Evolutionary conservation across 2,888 invertebrate genomes (phyloP).

Genomic region (Cryptus viduatorius): DNA sequence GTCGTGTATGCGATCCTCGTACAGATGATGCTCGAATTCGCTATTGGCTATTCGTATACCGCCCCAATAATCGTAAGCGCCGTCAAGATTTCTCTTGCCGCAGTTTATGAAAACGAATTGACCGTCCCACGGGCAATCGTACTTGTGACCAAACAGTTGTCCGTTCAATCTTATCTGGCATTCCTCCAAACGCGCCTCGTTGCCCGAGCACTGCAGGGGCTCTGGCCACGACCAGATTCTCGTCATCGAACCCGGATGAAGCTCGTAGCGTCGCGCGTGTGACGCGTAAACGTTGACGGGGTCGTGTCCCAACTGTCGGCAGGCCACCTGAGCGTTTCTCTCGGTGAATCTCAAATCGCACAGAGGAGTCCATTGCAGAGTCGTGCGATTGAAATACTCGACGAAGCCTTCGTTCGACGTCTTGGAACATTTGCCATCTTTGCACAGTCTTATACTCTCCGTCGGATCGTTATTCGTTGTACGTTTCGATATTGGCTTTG

Average conservation of each 20-base stretch:
- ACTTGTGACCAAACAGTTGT: slow-evolving; percentile 93
- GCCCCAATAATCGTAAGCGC: slow-evolving; percentile 95
- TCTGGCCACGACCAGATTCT: slow-evolving; percentile 98
- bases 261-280: slow-evolving; percentile 94
- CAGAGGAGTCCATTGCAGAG: slow-evolving; percentile 98
- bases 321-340: slow-evolving; percentile 98
- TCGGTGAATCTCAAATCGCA: slow-evolving; percentile 98
- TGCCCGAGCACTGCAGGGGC: slow-evolving; percentile 93
- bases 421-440: slow-evolving; percentile 89
- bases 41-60: slow-evolving; percentile 96
- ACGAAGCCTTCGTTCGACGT: slow-evolving; percentile 90
- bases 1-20: slow-evolving; percentile 93
- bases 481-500: slow-evolving; percentile 83
- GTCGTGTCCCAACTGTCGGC: slow-evolving; percentile 96
- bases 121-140: slow-evolving; percentile 95
- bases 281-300: slow-evolving; percentile 95
- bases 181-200: slow-evolving; percentile 91
- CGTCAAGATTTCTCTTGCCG: slow-evolving; percentile 89
- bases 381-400: slow-evolving; percentile 97
- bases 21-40: slow-evolving; percentile 94
- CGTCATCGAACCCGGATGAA: slow-evolving; percentile 94
- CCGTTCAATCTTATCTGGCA: slow-evolving; percentile 96
- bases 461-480: slow-evolving; percentile 40
- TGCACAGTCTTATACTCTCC: slow-evolving; percentile 92
- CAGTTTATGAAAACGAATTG: slow-evolving; percentile 98